phyloP scores from a whole-genome alignment of 2,797 vertebrate genomes.

The Brotogeris chrysoptera region DNA sequence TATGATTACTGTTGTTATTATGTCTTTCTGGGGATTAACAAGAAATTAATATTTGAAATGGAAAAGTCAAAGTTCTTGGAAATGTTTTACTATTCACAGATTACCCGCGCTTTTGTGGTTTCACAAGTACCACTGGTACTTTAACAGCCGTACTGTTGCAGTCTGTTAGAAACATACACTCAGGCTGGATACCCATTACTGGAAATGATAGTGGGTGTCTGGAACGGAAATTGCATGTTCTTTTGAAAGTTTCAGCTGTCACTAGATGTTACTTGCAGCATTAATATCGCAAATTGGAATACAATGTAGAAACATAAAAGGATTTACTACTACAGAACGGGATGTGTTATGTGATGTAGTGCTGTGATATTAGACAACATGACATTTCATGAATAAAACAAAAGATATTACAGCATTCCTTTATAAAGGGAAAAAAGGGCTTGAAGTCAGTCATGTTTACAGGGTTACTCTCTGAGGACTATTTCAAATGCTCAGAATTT shows the following conservation, averaged over 20 bases:
- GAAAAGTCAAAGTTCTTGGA: slow-evolving; percentile 20
- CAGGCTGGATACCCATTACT: slow-evolving; percentile 26
- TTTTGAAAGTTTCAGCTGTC: slow-evolving; percentile 48
- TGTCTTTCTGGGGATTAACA: neutral
- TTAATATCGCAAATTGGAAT: slow-evolving; percentile 41
- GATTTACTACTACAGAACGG: slow-evolving; percentile 41
- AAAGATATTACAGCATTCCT: slow-evolving; percentile 15
- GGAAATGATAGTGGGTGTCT: slow-evolving; percentile 48
- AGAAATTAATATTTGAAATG: neutral
- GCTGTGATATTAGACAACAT: slow-evolving; percentile 11
- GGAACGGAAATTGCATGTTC: slow-evolving; percentile 42
- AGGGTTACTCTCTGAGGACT: neutral
- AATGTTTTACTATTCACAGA: neutral
- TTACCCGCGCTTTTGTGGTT: slow-evolving; percentile 26
- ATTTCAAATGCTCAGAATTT: slow-evolving; percentile 8
- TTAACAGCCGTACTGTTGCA: neutral
- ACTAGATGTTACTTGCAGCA: neutral
- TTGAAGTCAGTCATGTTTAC: neutral
- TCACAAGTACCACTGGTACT: slow-evolving; percentile 1
- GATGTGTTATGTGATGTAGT: slow-evolving; percentile 41
- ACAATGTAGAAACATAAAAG: slow-evolving; percentile 34
- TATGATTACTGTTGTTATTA: neutral
- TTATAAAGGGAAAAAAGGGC: neutral
- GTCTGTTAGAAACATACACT: neutral
- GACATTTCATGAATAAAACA: slow-evolving; percentile 52